Conservation (phyloP, 2,888 invertebrate species). For the Tortrix viridana region DNA sequence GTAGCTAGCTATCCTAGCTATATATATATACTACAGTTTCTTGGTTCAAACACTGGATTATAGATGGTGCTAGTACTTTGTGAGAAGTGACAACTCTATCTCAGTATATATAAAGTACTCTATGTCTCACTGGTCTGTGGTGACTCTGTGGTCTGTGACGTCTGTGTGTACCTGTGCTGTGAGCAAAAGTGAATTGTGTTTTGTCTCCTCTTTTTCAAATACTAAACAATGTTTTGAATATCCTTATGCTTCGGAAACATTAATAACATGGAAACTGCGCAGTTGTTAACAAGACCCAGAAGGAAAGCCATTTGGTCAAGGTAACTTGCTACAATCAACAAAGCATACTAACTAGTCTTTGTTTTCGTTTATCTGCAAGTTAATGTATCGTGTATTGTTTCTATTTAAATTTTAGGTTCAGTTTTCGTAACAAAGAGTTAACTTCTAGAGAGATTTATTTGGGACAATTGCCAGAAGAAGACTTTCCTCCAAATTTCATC, state of each 20-base stretch:
- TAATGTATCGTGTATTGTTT: not conserved
- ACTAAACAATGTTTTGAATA: not conserved
- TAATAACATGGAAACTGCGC: constrained; percentile 73
- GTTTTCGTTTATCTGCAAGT: not conserved
- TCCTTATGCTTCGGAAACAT: not conserved
- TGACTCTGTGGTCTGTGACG: too few species aligned
- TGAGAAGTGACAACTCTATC: too few species aligned
- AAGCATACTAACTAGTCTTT: constrained; percentile 7
- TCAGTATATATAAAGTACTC: too few species aligned
- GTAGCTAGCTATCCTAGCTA: too few species aligned
- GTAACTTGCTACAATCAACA: constrained; percentile 49
- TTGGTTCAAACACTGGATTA: too few species aligned
- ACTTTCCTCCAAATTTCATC: constrained; percentile 97
- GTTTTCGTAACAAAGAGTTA: constrained; percentile 90
- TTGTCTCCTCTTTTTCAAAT: not conserved
- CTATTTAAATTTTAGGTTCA: constrained; percentile 60
- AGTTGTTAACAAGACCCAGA: constrained; percentile 68
- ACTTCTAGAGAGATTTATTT: constrained; percentile 90
- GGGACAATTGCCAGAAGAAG: constrained; percentile 90
- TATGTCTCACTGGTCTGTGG: too few species aligned
- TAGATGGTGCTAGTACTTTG: too few species aligned
- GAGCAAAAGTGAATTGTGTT: too few species aligned
- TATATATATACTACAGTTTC: too few species aligned
- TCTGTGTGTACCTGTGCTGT: too few species aligned
- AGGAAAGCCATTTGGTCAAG: constrained; percentile 78